These are phyloP conservation scores for Ormyrus rosae DNA, from an alignment of 2,888 invertebrate species.

Conservation along the genomic window DNA sequence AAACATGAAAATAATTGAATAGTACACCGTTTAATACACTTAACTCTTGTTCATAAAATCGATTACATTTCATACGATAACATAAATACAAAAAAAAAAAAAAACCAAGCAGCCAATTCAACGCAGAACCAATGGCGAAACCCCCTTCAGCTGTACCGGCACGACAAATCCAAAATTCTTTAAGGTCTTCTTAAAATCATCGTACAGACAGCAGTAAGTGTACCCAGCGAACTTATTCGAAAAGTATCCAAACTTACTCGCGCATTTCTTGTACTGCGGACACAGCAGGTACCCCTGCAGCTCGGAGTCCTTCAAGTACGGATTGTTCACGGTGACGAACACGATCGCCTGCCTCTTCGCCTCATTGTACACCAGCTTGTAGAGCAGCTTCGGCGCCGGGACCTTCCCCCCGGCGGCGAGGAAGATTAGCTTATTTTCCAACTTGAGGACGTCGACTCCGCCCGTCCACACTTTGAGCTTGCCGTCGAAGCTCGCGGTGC, in stretches of 20 bases:
- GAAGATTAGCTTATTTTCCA: constrained; percentile 58
- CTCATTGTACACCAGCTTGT: constrained; percentile 29
- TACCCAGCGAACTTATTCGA: constrained; percentile 11
- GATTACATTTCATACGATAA: too few species aligned
- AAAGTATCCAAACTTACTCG: constrained; percentile 58
- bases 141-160: constrained; percentile 2
- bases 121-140: background rate
- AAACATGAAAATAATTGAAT: too few species aligned
- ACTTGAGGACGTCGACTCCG: constrained; percentile 64
- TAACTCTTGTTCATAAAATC: too few species aligned
- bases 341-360: constrained; percentile 17
- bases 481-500: constrained; percentile 62
- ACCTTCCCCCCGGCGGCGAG: constrained; percentile 16
- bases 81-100: too few species aligned
- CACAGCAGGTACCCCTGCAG: constrained; percentile 7
- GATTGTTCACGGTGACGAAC: constrained; percentile 50
- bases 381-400: constrained; percentile 45
- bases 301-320: background rate
- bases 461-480: constrained; percentile 74
- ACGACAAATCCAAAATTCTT: background rate
- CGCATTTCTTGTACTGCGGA: background rate
- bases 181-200: constrained; percentile 21
- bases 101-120: too few species aligned
- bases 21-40: too few species aligned
- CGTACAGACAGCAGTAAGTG: constrained; percentile 49